Conservation (phyloP, 2,797 vertebrate species). For the Hydrophis major region DNA sequence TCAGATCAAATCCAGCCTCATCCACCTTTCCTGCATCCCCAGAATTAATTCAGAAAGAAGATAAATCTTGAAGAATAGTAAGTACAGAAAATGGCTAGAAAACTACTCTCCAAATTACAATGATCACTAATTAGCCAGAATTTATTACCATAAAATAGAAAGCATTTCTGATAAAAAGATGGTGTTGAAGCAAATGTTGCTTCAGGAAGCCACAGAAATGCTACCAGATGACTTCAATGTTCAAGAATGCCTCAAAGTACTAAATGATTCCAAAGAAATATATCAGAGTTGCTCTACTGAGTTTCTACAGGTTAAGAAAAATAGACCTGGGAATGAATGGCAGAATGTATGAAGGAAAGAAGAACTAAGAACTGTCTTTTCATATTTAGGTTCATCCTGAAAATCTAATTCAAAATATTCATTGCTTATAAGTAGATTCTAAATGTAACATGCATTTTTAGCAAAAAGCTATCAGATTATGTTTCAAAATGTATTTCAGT, state of each 20-base stretch:
- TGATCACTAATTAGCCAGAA: neutral
- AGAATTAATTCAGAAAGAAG: neutral
- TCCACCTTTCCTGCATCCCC: neutral
- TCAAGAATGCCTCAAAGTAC: neutral
- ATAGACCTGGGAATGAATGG: neutral
- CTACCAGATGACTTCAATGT: neutral
- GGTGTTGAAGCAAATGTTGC: neutral
- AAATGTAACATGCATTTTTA: neutral
- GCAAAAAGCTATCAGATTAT: neutral
- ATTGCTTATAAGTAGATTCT: neutral
- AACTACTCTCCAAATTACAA: neutral
- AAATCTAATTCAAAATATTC: neutral
- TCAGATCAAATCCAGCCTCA: neutral
- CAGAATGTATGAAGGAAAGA: neutral
- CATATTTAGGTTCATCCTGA: neutral
- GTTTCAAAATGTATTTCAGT: neutral
- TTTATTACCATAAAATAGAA: neutral
- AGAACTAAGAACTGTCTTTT: neutral
- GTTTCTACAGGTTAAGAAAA: neutral
- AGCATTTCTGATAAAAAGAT: neutral
- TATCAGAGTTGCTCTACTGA: neutral
- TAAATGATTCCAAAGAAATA: neutral
- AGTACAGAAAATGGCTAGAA: neutral
- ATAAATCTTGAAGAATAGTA: neutral
- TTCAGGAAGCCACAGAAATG: neutral